Base-by-base conservation (phyloP, 2,888 invertebrate genomes). In the Elysia crispata region DNA sequence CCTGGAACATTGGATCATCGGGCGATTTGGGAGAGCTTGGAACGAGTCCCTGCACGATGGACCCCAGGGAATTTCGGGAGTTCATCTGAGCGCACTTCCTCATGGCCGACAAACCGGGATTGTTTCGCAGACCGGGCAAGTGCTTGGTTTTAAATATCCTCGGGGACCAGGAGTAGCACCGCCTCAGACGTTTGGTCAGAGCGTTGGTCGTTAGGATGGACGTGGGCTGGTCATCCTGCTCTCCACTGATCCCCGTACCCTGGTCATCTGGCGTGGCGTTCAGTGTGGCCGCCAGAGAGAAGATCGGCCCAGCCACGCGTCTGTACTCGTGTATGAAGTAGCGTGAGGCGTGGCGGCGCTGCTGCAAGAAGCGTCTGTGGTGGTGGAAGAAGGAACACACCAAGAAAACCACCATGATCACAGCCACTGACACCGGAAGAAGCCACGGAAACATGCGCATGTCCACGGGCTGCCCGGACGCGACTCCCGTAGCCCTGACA, bases 161-260 rank as follows among this genome's bases (percentile, higher is more conserved):
- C 1, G 78, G 78, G 5, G 78, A 78, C 72, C 69, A 70, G 1
- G 78, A 72, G 31, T 78, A 64, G 31, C 49, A 72, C 20, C 78
- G 62, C 6, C 64, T 23, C 13, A 78, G 50, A 25, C 28, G 69
- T 1, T 28, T 23, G 25, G 28, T 67, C 13, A 69, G 33, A 5
- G 28, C 66, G 20, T 15, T 33, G 18, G 49, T 15, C 1, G 11
- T n/a, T 0, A n/a, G 8, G 15, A n/a, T 33, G 20, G 33, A 1
- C 5, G 66, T 50, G 1, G 23, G 49, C 28, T 30, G 25, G 11
- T 49, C 30, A 1, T 1, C 33, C 18, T 41, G 49, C 6, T 50
- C 66, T 1, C 5, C 66, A 6, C 5, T 49, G 11, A 49, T 41
- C 0, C 20, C 66, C 31, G 49, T 25, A 23, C 41, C 25, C 49